Evolutionary conservation across 2,113 vertebrate species (phyloP).

Genomic region (Grallaria varia): DNA sequence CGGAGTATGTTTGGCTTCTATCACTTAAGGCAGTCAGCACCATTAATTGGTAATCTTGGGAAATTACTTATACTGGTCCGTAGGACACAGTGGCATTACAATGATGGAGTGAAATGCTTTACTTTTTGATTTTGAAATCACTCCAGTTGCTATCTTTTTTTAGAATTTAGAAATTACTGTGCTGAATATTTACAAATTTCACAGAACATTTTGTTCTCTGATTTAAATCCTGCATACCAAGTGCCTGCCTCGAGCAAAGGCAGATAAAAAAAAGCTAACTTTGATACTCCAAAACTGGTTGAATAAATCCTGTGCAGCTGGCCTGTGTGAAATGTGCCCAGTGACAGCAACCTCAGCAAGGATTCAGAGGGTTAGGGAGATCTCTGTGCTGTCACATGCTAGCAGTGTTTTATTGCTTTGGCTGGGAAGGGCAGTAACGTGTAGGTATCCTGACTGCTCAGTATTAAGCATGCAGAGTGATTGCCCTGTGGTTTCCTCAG

Average conservation of each 20-base stretch:
- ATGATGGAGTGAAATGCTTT: neutral
- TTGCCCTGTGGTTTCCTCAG: neutral
- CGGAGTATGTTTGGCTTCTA: neutral
- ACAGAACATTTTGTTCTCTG: conserved; percentile 48
- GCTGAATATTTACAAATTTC: conserved; percentile 13
- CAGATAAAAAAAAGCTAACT: neutral
- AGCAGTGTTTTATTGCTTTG: neutral
- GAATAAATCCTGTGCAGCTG: conserved; percentile 60
- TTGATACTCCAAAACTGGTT: conserved; percentile 31
- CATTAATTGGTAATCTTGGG: neutral
- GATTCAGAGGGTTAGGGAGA: conserved; percentile 9
- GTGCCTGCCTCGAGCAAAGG: conserved; percentile 21
- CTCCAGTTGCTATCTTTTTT: neutral
- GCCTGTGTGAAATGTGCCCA: conserved; percentile 32
- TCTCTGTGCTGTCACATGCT: conserved; percentile 10
- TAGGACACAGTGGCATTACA: neutral
- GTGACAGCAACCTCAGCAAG: neutral
- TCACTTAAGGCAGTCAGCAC: neutral
- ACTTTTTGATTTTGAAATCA: neutral
- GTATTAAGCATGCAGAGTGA: neutral
- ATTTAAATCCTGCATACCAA: conserved; percentile 28
- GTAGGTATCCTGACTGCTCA: neutral
- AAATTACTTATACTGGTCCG: neutral
- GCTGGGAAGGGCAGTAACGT: neutral
- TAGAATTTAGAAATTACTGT: neutral